These are phyloP conservation scores for Acrocephalus scirpaceus DNA, from an alignment of 2,797 vertebrate species.

Conservation along the genomic window DNA sequence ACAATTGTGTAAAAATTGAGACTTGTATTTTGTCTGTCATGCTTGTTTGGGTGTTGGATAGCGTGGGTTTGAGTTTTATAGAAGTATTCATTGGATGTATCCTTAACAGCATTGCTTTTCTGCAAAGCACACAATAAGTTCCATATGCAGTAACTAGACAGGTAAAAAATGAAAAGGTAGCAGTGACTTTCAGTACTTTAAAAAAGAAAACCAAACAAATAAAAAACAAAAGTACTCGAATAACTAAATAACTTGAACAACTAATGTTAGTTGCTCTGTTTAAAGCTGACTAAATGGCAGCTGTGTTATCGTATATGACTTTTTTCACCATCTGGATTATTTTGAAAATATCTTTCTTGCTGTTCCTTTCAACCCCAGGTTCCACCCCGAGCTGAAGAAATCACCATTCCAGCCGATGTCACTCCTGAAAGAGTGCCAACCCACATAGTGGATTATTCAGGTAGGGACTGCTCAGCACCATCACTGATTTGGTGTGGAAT, in stretches of 20 bases:
- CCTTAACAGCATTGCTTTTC: background rate
- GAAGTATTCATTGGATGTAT: background rate
- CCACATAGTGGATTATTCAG: constrained; percentile 97
- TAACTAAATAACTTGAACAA: background rate
- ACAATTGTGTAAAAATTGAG: background rate
- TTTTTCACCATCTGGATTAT: background rate
- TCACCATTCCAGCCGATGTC: constrained; percentile 97
- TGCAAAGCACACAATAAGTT: background rate
- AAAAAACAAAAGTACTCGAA: background rate
- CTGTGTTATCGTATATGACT: background rate
- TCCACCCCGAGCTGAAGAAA: constrained; percentile 94
- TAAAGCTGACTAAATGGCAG: background rate
- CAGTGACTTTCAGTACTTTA: background rate
- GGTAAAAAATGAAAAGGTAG: background rate
- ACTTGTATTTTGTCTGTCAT: background rate
- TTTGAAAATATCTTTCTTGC: constrained; percentile 5
- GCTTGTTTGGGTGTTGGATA: background rate
- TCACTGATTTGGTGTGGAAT: background rate
- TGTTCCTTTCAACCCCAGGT: constrained; percentile 81
- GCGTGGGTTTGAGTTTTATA: background rate
- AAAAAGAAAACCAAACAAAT: background rate
- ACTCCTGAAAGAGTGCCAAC: constrained; percentile 97
- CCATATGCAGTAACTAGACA: background rate
- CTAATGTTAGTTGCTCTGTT: background rate
- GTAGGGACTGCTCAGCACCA: constrained; percentile 62